These are phyloP conservation scores for Chiroxiphia lanceolata DNA, from an alignment of 2,797 vertebrate genomes.

Conservation along the genomic window DNA sequence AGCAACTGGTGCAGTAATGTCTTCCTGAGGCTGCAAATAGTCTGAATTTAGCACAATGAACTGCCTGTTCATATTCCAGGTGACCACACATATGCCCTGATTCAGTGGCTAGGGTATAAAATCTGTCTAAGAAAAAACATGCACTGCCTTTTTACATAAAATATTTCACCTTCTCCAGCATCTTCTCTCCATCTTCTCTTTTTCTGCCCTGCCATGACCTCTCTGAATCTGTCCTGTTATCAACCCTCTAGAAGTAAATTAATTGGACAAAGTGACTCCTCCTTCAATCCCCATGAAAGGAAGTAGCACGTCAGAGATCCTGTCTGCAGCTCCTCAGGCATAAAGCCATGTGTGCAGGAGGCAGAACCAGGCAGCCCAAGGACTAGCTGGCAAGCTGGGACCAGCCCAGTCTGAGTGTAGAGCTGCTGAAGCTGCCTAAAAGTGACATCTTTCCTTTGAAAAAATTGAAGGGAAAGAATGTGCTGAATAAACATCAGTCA, in stretches of 20 bases:
- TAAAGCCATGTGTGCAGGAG: not conserved
- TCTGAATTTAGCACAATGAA: not conserved
- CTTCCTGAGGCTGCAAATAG: not conserved
- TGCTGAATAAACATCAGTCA: not conserved
- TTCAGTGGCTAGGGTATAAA: not conserved
- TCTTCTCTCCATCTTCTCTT: not conserved
- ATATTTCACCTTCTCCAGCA: not conserved
- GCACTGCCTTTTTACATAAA: not conserved
- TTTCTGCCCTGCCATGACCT: not conserved
- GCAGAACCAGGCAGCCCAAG: not conserved
- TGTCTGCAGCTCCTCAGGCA: not conserved
- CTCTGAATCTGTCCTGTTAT: not conserved
- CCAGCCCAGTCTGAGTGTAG: accelerated
- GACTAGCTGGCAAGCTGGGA: not conserved
- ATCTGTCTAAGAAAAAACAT: not conserved
- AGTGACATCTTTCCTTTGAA: not conserved
- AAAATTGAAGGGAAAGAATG: not conserved
- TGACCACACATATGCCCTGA: not conserved
- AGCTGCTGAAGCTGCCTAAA: not conserved
- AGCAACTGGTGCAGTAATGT: not conserved
- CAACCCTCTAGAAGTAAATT: not conserved
- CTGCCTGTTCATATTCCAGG: not conserved
- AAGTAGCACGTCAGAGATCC: not conserved
- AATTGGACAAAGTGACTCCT: not conserved
- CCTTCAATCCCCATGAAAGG: not conserved